phyloP scores from a whole-genome alignment of 2,113 vertebrate species.

The Pyrgilauda ruficollis region DNA sequence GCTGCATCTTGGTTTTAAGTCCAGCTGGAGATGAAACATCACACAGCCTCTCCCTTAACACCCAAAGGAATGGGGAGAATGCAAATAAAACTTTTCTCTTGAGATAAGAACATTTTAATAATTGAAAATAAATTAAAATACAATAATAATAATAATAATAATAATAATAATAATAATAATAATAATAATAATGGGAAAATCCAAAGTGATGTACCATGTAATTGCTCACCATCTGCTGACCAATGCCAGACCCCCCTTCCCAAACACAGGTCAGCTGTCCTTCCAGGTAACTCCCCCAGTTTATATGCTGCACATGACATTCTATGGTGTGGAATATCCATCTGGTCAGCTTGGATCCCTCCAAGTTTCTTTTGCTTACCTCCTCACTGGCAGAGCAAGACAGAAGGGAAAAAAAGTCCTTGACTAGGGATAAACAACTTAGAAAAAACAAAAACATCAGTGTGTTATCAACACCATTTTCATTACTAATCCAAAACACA shows the following conservation, averaged over 20 bases:
- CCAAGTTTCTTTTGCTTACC: neutral
- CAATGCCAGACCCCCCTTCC: fast-evolving
- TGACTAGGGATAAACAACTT: neutral
- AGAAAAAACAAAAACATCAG: neutral
- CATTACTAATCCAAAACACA: neutral
- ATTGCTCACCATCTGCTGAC: neutral
- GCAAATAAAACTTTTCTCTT: neutral
- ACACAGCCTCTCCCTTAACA: neutral
- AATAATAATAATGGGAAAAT: neutral
- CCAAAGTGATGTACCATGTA: neutral
- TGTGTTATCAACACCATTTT: neutral
- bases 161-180: no score
- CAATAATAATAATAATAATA: neutral
- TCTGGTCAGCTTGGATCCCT: neutral
- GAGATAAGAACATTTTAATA: neutral
- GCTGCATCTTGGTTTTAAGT: neutral
- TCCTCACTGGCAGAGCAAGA: neutral
- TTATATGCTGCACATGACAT: neutral
- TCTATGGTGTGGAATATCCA: neutral
- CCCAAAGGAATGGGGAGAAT: neutral
- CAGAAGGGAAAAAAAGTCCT: neutral
- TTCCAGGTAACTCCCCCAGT: neutral
- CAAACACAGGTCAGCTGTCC: fast-evolving
- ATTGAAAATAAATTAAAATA: neutral
- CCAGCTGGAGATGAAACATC: neutral